Percentiles rank a stretch among this genome's conserved stretches.
Evolutionary conservation across 2,113 vertebrate genomes (phyloP).

Genomic region (Ceyx melanurus): DNA sequence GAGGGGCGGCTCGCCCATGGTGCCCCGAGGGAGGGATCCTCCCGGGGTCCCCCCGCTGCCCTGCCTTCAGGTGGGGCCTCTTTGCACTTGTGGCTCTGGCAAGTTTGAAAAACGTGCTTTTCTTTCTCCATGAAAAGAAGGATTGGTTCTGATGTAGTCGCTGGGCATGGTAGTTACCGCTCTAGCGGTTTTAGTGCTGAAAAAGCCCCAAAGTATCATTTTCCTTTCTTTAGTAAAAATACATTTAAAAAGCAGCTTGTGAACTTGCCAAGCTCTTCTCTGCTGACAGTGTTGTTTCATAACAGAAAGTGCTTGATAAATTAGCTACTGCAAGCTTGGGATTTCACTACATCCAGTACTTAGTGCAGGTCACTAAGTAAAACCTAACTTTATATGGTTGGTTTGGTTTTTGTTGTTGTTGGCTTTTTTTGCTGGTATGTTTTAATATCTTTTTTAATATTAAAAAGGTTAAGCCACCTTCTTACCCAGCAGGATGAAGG

Average conservation of each 20-base stretch:
- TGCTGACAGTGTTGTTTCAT: fast-evolving
- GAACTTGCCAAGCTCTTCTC: not conserved
- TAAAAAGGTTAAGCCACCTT: not conserved
- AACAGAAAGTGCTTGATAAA: fast-evolving
- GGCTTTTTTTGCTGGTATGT: not conserved
- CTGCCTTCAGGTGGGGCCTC: not conserved
- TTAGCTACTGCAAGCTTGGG: fast-evolving
- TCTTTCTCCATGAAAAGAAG: fast-evolving
- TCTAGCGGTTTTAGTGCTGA: not conserved
- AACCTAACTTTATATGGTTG: not conserved
- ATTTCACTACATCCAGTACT: fast-evolving
- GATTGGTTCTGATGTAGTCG: fast-evolving
- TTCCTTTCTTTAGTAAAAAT: not conserved
- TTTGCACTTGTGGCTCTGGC: fast-evolving
- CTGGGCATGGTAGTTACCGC: too few species aligned
- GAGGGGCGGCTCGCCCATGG: not conserved
- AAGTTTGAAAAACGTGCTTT: fast-evolving
- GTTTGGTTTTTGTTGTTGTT: not conserved
- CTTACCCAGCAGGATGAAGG: not conserved
- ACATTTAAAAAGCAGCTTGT: not conserved
- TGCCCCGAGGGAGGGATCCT: fast-evolving
- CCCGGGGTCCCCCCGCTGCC: too few species aligned
- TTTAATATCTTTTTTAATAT: not conserved
- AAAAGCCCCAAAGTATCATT: not conserved
- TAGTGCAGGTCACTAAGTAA: too few species aligned